Evolutionary conservation across 2,113 vertebrate species (phyloP), one percentile per base, ranked within the genome.

Genomic region (Sapajus apella): DNA sequence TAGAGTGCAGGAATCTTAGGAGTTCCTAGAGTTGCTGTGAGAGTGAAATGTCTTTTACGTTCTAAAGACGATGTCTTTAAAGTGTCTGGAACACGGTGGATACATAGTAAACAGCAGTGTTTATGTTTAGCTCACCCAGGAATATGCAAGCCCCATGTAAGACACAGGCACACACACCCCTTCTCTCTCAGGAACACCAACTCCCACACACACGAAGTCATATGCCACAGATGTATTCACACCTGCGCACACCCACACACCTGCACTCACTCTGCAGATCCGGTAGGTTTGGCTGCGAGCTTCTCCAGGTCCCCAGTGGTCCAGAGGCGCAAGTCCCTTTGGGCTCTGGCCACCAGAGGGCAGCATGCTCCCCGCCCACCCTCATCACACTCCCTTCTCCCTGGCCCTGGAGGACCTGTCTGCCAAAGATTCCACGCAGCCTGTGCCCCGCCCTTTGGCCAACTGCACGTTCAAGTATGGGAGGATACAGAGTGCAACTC

Each of bases 341-440:
- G 35, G 30, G n/a, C 30, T 47, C 52, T 37, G 35, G 76, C 87
- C 95, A 86, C 91, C 37, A 90, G 95, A 70, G 83, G 87, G 85
- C 81, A 70, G 82, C 56, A 37, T 23, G 58, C n/a, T 8, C 16
- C 40, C 43, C 72, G 18, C 20, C 27, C 86, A 8, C 56, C 10
- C 13, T n/a, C 47, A 25, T 11, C 52, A 2, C 1, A 16, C 50
- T 55, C n/a, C 68, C 80, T 61, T 37, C 47, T 73, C n/a, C 6
- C 45, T 13, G 6, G 45, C 25, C 47, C 64, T 16, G 12, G 56
- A 17, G 17, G 35, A 5, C 43, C n/a, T 1, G 21, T 37, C 43
- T 6, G 5, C n/a, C 86, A 61, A 27, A 1, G 10, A 66, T 2
- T 47, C 50, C 73, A 25, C 0, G 7, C 6, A 30, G 5, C 23